A percentile compares a stretch with the other conserved stretches of the same genome.
Evolutionary conservation across 2,888 invertebrate species (phyloP).

Genomic region (Cerastoderma edule): DNA sequence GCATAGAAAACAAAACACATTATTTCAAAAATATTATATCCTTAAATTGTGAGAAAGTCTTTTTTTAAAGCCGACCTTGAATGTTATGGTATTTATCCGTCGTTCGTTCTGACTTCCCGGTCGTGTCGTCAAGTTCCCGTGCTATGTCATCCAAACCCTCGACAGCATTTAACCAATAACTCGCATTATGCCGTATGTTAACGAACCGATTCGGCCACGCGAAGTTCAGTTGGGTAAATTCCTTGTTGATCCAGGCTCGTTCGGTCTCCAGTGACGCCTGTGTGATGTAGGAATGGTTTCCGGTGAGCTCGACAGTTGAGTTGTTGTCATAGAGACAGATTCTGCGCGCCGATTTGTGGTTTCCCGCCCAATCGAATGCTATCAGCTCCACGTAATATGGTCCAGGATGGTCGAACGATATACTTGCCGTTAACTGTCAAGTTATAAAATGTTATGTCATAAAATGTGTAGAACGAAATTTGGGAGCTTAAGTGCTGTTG

Average conservation of each 20-base stretch:
- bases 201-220: conserved; percentile 49
- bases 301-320: conserved; percentile 39
- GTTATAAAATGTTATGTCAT: too few relatives aligned
- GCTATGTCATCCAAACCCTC: conserved; percentile 8
- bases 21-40: too few relatives aligned
- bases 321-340: conserved; percentile 55
- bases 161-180: conserved; percentile 53
- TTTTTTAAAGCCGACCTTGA: conserved; percentile 35
- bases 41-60: too few relatives aligned
- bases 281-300: conserved; percentile 5
- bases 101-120: conserved; percentile 27
- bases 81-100: conserved; percentile 34
- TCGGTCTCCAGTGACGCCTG: conserved; percentile 30
- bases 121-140: conserved; percentile 47
- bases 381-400: conserved; percentile 44
- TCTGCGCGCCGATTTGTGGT: conserved; percentile 47
- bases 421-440: conserved; percentile 19
- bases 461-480: too few relatives aligned
- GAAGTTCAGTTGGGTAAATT: conserved; percentile 30
- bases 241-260: conserved; percentile 46
- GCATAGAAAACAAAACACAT: too few relatives aligned
- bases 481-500: too few relatives aligned
- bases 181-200: conserved; percentile 42
- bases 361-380: conserved; percentile 56
- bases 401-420: conserved; percentile 31